Base-by-base conservation (phyloP, 2,888 invertebrate genomes). In the Melipona beecheii region DNA sequence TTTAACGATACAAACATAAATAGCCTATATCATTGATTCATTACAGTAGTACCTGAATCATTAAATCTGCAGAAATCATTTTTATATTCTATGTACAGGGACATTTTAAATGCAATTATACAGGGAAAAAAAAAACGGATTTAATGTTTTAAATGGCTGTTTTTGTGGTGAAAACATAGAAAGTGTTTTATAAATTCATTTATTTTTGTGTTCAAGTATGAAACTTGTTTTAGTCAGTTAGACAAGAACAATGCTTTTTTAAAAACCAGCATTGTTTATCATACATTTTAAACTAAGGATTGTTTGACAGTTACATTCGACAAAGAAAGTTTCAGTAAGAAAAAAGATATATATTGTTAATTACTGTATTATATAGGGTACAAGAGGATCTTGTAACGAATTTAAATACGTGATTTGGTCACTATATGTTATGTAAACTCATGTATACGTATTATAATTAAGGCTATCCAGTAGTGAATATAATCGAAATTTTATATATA, bases 31-130 rank as follows among this genome's bases (percentile, higher is more conserved):
- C 83, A 89, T 90, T 90, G 88, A 85, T 90, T 90, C 89, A 87
- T 90, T 83, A 84, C 87, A 87, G 85, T 86, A 91, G 90, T 90
- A 90, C 90, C 90, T 90, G 90, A 90, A 90, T 87, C 88, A 88
- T 83, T 85, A 83, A 84, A 90, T 83, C 84, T 81, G 79, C 87
- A 84, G 78, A 80, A 81, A 83, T 87, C 86, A 78, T 88, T 90
- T 85, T 90, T 87, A 87, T 85, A 87, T 80, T 77, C 50, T 75
- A 79, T 81, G 79, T 85, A 78, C 78, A 83, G 78, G 62, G 43
- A 84, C 65, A 78, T 50, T 74, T 58, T 54, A 75, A 43, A 77
- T 62, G 60, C 60, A 31, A 52, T 66, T 78, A 74, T 66, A 69
- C 36, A 64, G 24, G 65, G 68, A 66, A 52, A 64, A 31, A 64